Evolutionary conservation across 2,113 vertebrate species (phyloP).

Genomic region (Podiceps cristatus): DNA sequence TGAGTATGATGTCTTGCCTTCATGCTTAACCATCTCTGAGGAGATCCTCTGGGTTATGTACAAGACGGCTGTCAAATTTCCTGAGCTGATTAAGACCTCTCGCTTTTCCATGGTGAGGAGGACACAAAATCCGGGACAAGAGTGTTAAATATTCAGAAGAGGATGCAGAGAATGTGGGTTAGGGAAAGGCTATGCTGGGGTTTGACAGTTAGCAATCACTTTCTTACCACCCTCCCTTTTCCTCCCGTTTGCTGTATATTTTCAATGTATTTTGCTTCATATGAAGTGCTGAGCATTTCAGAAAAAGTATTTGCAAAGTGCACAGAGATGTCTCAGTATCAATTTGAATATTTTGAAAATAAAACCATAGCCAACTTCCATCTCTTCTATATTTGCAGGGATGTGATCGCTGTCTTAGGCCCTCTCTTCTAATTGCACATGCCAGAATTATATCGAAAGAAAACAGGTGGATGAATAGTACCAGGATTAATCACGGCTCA

Average conservation of each 20-base stretch:
- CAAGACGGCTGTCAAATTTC: background rate
- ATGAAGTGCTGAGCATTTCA: background rate
- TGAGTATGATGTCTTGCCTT: background rate
- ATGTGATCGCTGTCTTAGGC: background rate
- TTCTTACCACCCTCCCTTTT: background rate
- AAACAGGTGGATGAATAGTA: constrained; percentile 7
- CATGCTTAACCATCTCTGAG: background rate
- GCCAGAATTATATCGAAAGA: background rate
- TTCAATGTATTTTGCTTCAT: background rate
- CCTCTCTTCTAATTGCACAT: background rate
- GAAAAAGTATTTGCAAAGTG: background rate
- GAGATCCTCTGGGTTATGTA: background rate
- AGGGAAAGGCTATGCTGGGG: background rate
- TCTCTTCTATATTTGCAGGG: background rate
- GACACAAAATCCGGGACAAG: background rate
- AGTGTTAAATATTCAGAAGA: background rate
- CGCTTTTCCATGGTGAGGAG: background rate
- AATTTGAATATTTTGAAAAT: background rate
- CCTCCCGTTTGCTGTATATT: background rate
- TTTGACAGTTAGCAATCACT: background rate
- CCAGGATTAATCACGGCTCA: background rate
- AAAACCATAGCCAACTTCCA: background rate
- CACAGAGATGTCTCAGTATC: background rate
- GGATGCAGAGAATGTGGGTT: background rate
- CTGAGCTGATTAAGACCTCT: background rate